Conservation (phyloP, 1,140 invertebrate genomes). For the Papilio dardanus region DNA sequence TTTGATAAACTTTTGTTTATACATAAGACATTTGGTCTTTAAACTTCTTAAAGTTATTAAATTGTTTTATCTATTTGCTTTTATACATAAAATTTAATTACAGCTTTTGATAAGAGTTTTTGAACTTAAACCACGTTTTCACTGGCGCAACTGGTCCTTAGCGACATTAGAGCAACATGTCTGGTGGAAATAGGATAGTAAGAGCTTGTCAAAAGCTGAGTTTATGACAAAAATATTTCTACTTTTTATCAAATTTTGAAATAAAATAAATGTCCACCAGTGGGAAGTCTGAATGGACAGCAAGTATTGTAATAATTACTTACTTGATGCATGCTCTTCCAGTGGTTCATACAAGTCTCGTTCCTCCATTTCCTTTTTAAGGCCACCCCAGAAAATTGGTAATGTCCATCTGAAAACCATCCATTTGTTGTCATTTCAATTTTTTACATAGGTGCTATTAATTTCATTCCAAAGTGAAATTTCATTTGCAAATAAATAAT, state of each 20-base stretch:
- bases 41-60: neutral
- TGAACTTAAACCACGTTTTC: neutral
- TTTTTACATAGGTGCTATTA: too few relatives aligned
- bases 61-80: neutral
- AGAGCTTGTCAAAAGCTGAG: too few relatives aligned
- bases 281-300: too few relatives aligned
- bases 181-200: too few relatives aligned
- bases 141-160: neutral
- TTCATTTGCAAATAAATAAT: neutral
- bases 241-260: too few relatives aligned
- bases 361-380: slow-evolving; percentile 84
- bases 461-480: too few relatives aligned
- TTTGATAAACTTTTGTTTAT: too few relatives aligned
- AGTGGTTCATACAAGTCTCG: slow-evolving; percentile 85
- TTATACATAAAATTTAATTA: neutral
- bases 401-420: slow-evolving; percentile 82
- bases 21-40: too few relatives aligned
- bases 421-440: too few relatives aligned
- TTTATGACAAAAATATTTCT: too few relatives aligned
- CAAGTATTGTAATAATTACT: slow-evolving; percentile 37
- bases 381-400: slow-evolving; percentile 82
- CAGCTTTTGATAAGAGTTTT: slow-evolving; percentile 1
- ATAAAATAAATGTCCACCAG: too few relatives aligned
- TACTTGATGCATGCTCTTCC: slow-evolving; percentile 83
- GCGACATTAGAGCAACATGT: too few relatives aligned